Conservation (phyloP, 2,113 vertebrate species). For the Emydura subglobosa region DNA sequence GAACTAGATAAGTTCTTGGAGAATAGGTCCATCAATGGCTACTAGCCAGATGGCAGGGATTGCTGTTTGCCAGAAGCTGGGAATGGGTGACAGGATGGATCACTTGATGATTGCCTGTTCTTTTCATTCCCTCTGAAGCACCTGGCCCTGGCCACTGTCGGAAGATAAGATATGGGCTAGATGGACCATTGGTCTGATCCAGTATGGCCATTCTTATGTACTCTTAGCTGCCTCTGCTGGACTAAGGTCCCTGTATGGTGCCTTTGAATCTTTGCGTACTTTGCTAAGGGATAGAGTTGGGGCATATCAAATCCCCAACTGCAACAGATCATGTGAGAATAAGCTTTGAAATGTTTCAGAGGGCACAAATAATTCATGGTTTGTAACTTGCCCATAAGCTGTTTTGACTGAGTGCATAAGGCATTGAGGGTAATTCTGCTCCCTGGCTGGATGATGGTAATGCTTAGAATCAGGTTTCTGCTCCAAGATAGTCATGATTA, state of each 20-base stretch:
- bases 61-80: no score
- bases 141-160: no score
- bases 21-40: no score
- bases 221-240: neutral
- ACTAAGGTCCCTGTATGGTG: neutral
- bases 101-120: no score
- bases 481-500: rapidly evolving
- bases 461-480: neutral
- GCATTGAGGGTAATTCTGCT: neutral
- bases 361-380: neutral
- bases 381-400: neutral
- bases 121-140: no score
- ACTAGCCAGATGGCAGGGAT: no score
- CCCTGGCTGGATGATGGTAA: neutral
- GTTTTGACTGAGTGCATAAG: neutral
- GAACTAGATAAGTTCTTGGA: no score
- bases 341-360: neutral
- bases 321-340: rapidly evolving
- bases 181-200: no score
- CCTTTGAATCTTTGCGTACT: neutral
- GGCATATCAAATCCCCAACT: neutral
- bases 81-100: no score
- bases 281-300: neutral
- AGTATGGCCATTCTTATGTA: neutral
- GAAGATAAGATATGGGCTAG: no score